Evolutionary conservation across 2,888 invertebrate genomes (phyloP), one percentile per base, ranked within the genome.

Genomic region (Eudemis profundana): DNA sequence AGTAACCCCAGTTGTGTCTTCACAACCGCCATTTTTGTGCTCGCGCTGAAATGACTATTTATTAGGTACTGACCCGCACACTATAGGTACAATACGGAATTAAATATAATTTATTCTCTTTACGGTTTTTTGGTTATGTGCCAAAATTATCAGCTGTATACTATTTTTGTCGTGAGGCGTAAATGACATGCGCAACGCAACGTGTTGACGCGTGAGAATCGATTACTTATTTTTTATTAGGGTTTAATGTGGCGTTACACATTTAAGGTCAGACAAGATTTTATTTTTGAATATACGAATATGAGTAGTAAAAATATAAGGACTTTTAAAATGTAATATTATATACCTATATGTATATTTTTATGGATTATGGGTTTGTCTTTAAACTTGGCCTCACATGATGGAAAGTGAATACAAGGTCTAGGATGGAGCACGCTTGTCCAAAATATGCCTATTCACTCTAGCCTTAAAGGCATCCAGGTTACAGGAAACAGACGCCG

Each of bases 1-100:
- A 93, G 70, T 44, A 73, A 72, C 4, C 93, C 93, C 70, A 89
- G 87, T 61, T 82, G 74, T 1, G 82, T 79, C 67, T 77, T 75
- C 14, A 87, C 86, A 8, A 79, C 70, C 46, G 80, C 70, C 89
- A 88, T 90, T 47, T 69, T 72, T 49, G 65, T 65, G 61, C 65
- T 72, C 49, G 68, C 71, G 64, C 75, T 80, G 77, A 61, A 76
- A 69, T 66, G 67, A 53, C 36, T 42, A 19, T 42, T 15, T 23
- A 17, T 21, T 36, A n/a, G n/a, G n/a, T n/a, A 38, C 53, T 50
- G 29, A 51, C 23, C 47, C 12, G 14, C 46, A 14, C 5, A 51
- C 54, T 56, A 64, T 14, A n/a, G n/a, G n/a, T n/a, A 38, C 38
- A 49, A 54, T 27, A 50, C 29, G n/a, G 40, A 54, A 54, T 56